Conservation (phyloP, 2,797 vertebrate genomes). For the Garrulus glandarius region DNA sequence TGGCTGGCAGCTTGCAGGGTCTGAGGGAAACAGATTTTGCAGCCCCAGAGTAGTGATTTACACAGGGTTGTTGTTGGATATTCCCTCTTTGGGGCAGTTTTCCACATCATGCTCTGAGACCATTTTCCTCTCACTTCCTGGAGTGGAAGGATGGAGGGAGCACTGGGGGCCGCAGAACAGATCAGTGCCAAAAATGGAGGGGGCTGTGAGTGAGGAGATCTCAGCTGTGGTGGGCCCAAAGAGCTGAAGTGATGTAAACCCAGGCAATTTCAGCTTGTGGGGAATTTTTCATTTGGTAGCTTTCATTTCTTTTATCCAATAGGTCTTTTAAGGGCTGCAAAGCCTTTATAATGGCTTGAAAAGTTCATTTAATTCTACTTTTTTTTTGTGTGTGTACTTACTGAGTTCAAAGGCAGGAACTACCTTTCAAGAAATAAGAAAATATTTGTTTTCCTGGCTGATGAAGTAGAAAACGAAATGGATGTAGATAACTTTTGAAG, state of each 20-base stretch:
- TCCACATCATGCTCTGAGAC: neutral
- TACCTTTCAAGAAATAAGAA: neutral
- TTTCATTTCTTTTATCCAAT: neutral
- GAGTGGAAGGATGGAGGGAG: neutral
- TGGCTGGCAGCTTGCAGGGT: neutral
- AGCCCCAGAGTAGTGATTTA: neutral
- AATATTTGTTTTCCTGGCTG: neutral
- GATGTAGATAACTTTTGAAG: neutral
- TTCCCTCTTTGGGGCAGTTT: neutral
- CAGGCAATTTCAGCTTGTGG: neutral
- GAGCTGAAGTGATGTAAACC: neutral
- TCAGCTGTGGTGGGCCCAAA: neutral
- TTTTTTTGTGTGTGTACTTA: neutral
- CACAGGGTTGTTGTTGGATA: neutral
- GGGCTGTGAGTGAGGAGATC: neutral
- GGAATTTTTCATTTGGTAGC: neutral
- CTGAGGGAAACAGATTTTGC: neutral
- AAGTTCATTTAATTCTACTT: neutral
- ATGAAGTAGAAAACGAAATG: neutral
- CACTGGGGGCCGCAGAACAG: neutral
- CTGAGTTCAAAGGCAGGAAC: constrained; percentile 16
- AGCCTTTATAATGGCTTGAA: neutral
- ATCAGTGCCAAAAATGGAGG: neutral
- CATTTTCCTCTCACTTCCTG: neutral
- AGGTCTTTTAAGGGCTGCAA: neutral